phyloP scores from a whole-genome alignment of 1,140 invertebrate genomes.

The Drosophila bocqueti region DNA sequence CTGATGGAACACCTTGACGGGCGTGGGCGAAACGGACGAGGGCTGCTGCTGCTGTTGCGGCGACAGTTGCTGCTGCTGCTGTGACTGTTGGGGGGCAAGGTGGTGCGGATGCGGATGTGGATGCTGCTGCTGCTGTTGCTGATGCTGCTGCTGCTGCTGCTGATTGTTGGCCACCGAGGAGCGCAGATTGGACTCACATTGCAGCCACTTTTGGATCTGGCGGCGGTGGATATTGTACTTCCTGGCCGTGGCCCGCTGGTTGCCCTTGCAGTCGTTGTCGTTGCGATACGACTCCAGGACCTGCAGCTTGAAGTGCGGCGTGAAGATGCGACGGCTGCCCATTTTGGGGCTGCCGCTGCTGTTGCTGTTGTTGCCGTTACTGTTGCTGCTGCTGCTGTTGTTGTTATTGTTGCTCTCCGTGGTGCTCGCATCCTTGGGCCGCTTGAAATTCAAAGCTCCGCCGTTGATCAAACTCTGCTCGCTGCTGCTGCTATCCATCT shows the following conservation, averaged over 20 bases:
- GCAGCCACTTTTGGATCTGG: conserved; percentile 95
- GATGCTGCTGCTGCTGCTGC: conserved; percentile 67
- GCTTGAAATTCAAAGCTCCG: conserved; percentile 41
- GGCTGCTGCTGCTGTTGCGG: conserved; percentile 34
- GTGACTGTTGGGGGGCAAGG: conserved; percentile 41
- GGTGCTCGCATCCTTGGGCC: conserved; percentile 7
- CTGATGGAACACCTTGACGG: conserved; percentile 54
- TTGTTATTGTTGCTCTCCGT: conserved; percentile 25
- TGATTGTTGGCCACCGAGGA: conserved; percentile 87
- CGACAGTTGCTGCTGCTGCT: conserved; percentile 21
- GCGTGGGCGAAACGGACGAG: conserved; percentile 43
- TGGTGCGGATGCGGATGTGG: conserved; percentile 52
- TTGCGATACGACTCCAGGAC: conserved; percentile 93
- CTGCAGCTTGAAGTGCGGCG: conserved; percentile 93
- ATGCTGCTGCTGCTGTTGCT: conserved; percentile 63
- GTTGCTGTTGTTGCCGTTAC: conserved; percentile 43
- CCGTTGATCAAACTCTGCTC: conserved; percentile 12
- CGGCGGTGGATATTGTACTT: conserved; percentile 94
- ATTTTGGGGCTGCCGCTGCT: conserved; percentile 86
- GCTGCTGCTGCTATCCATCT: conserved; percentile 42
- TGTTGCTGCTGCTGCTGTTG: conserved; percentile 28
- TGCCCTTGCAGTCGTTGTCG: conserved; percentile 93
- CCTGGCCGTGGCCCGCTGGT: conserved; percentile 93
- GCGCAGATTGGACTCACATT: conserved; percentile 91
- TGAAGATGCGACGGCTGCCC: conserved; percentile 93